Base-by-base conservation (phyloP, 1,140 invertebrate genomes). In the Copidosoma floridanum region DNA sequence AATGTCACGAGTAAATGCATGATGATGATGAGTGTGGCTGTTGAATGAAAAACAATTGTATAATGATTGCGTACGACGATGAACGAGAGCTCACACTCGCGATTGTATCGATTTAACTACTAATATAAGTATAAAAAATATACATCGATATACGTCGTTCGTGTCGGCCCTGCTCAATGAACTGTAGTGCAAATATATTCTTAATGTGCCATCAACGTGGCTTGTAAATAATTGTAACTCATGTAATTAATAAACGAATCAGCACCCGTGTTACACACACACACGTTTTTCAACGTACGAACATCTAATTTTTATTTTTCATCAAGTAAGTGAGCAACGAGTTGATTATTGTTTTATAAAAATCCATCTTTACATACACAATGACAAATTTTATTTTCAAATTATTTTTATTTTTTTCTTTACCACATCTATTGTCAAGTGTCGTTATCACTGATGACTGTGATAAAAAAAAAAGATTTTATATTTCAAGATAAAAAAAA, bases 131-230 rank as follows among this genome's bases (percentile, higher is more conserved):
- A 46, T 53, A n/a, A 63, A 53, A 58, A 43, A 41, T 61, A 44
- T 26, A 11, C 38, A 40, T 64, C 55, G 44, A 55, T 41, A 26
- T 56, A n/a, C n/a, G 29, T 50, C 43, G 38, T 23, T 11, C 44
- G 37, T 46, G 60, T 16, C 27, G 38, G 60, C 57, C 20, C 32
- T 58, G 65, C 63, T 54, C 64, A 61, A 61, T 65, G 65, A 69
- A 72, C 57, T 67, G 61, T 77, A 74, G 72, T 73, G 72, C 74
- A 77, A 75, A 73, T 68, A 73, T 76, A 75, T 74, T 71, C 75
- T 75, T 76, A 78, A 78, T 68, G 78, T 80, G 78, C 78, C 78
- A 80, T 80, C 59, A 57, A 66, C 59, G 71, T 80, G 78, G 78
- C 78, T 76, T 80, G 78, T 79, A 80, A 72, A 80, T 80, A 80